Conservation (phyloP, 2,797 vertebrate genomes). For the Gobio occitaniae region DNA sequence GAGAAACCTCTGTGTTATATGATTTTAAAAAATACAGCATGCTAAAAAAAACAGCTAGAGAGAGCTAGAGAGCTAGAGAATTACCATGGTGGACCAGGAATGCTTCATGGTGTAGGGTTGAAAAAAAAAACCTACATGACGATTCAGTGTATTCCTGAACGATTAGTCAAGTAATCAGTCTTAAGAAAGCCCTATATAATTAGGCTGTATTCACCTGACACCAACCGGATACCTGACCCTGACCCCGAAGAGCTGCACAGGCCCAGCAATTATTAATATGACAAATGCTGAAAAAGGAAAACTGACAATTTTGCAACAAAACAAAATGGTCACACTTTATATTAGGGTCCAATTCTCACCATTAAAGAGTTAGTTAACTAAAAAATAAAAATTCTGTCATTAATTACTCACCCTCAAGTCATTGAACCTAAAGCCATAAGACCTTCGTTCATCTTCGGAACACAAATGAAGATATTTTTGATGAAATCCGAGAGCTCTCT, state of each 20-base stretch:
- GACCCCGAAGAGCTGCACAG: not conserved
- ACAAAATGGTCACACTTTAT: not conserved
- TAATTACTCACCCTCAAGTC: too few relatives aligned
- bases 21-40: not conserved
- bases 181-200: conserved; percentile 22
- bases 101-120: not conserved
- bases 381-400: too few relatives aligned
- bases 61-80: too few relatives aligned
- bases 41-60: not conserved
- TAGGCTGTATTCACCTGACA: conserved; percentile 26
- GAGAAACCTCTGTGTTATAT: not conserved
- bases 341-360: not conserved
- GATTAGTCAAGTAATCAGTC: not conserved
- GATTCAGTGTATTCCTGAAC: not conserved
- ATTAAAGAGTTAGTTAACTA: too few relatives aligned
- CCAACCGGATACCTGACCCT: conserved; percentile 21
- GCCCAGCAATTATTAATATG: not conserved
- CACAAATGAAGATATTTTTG: too few relatives aligned
- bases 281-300: not conserved
- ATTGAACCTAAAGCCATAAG: too few relatives aligned
- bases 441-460: too few relatives aligned
- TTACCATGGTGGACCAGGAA: not conserved
- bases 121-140: not conserved
- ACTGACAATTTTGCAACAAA: not conserved
- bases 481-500: too few relatives aligned